Evolutionary conservation across 2,888 invertebrate genomes (phyloP).

Genomic region (Zeuzera pyrina): DNA sequence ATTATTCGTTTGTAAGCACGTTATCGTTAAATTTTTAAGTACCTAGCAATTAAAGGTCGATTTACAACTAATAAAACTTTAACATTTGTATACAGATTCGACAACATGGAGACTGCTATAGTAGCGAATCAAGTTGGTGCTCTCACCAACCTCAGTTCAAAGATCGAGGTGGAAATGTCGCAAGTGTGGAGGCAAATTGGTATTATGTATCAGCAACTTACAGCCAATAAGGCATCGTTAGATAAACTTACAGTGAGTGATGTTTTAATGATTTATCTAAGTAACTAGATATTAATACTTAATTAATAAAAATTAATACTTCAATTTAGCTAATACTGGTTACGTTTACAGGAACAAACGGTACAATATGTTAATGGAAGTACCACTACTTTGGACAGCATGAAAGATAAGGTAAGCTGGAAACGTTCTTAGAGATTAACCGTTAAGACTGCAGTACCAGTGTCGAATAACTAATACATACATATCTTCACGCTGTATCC

Average conservation of each 20-base stretch:
- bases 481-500: too few species aligned
- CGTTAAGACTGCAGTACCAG: too few species aligned
- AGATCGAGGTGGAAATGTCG: conserved; percentile 85
- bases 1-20: too few species aligned
- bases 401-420: conserved; percentile 79
- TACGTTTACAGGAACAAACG: conserved; percentile 76
- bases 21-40: too few species aligned
- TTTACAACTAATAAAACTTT: too few species aligned
- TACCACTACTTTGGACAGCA: conserved; percentile 80
- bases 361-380: conserved; percentile 87
- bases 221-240: conserved; percentile 81
- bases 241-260: conserved; percentile 74
- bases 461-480: too few species aligned
- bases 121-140: conserved; percentile 81
- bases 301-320: neutral
- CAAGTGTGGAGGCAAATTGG: conserved; percentile 94
- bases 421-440: too few species aligned
- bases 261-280: neutral
- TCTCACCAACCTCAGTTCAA: conserved; percentile 80
- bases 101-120: conserved; percentile 78
- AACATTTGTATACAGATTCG: too few species aligned
- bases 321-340: too few species aligned
- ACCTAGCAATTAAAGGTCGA: too few species aligned
- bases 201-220: conserved; percentile 88
- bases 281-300: neutral